Base-by-base conservation (phyloP, 2,888 invertebrate species). In the Antheraea yamamai region DNA sequence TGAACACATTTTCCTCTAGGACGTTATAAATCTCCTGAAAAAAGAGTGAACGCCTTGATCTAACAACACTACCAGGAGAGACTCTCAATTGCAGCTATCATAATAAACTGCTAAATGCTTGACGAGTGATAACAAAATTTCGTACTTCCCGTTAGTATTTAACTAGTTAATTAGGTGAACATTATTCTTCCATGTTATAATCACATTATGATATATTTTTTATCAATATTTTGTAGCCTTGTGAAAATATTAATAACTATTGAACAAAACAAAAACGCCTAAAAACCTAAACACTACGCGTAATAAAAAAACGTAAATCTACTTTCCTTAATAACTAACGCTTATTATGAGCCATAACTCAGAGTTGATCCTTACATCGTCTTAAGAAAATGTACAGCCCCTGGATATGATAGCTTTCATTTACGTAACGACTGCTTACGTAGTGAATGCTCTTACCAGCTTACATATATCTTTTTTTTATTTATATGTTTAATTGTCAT, bases 361-460 rank as follows among this genome's bases (percentile, higher is more conserved):
- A 92, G 80, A 79, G 87, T 85, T 92, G 88, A 93, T 93, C 93
- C 92, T 84, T 83, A 84, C 89, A 88, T 88, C 86, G 91, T 89
- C 90, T 92, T 89, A 90, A 88, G 86, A 87, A 89, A 92, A 92
- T 89, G 91, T 90, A 91, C 91, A 88, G 80, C 86, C 88, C 61
- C 89, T 78, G 86, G 89, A 89, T 91, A 87, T 89, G 87, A 47
- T 86, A 81, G 81, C 85, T 81, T 84, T 85, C 89, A 88, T 89
- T 90, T 86, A 82, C 83, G 83, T 81, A 80, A 80, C 83, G 79
- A 81, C 83, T 81, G 80, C 79, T 83, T 84, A 80, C 81, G 79
- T 88, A 83, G 88, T 89, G 87, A 87, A 84, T 89, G 86, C 77
- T 76, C 78, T 85, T 88, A 75, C 87, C 85, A 78, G 87, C 79